Evolutionary conservation across 2,888 invertebrate species (phyloP).

Genomic region (Trissolcus japonicus): DNA sequence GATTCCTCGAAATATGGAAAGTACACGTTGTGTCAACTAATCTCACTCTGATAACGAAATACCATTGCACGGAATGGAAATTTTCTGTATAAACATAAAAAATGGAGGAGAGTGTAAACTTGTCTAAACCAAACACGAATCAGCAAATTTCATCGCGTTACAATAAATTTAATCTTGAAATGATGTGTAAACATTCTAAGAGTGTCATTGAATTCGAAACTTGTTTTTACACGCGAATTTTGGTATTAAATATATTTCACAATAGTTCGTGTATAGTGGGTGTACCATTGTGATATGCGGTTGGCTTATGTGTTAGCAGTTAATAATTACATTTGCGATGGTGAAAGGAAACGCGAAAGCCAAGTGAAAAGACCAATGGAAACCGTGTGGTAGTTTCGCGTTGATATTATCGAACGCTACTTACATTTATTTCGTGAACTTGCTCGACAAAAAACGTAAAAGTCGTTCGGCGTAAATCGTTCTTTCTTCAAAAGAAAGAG

Average conservation of each 20-base stretch:
- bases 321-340: slow-evolving; percentile 46
- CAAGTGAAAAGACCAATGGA: slow-evolving; percentile 37
- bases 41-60: neutral
- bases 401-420: slow-evolving; percentile 57
- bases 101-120: no score
- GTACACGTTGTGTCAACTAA: neutral
- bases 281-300: slow-evolving; percentile 2
- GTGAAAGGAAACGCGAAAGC: slow-evolving; percentile 22
- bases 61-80: neutral
- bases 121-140: no score
- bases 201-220: no score
- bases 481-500: slow-evolving; percentile 54
- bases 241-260: neutral
- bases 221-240: no score
- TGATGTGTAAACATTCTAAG: no score
- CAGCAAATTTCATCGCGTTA: no score
- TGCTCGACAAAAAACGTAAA: slow-evolving; percentile 36
- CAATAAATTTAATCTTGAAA: no score
- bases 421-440: slow-evolving; percentile 57
- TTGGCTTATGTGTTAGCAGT: slow-evolving; percentile 15
- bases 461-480: slow-evolving; percentile 57
- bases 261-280: neutral
- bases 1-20: slow-evolving; percentile 14
- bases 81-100: no score
- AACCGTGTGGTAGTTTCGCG: slow-evolving; percentile 34